phyloP scores from a whole-genome alignment of 1,140 invertebrate species.

The Hestina assimilis region DNA sequence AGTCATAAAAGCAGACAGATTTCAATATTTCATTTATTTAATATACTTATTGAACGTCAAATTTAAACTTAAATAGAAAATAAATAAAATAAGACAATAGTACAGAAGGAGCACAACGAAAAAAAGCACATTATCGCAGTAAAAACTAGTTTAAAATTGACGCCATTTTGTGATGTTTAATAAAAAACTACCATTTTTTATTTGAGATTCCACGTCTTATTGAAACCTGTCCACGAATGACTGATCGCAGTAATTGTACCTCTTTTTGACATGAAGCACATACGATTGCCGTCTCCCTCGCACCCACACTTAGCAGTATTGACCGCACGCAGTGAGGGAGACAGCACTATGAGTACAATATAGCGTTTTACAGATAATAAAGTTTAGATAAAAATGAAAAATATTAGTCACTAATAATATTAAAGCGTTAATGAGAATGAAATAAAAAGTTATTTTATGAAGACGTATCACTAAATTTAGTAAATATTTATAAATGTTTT shows the following conservation, averaged over 20 bases:
- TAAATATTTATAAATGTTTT: neutral
- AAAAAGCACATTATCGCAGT: neutral
- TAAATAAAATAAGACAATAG: neutral
- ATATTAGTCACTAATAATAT: conserved; percentile 24
- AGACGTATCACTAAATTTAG: neutral
- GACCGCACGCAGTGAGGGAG: neutral
- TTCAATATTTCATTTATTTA: conserved; percentile 11
- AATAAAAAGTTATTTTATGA: conserved; percentile 1
- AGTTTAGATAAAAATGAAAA: conserved; percentile 19
- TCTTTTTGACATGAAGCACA: neutral
- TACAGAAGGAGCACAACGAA: neutral
- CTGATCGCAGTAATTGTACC: neutral
- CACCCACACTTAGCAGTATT: neutral
- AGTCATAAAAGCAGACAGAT: conserved; percentile 5
- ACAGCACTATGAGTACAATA: too few relatives aligned
- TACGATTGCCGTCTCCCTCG: neutral
- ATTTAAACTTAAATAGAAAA: neutral
- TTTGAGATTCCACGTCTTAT: conserved; percentile 28
- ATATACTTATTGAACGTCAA: neutral
- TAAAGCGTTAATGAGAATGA: conserved; percentile 27
- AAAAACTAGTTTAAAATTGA: neutral
- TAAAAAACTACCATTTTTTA: too few relatives aligned
- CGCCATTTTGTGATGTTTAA: conserved; percentile 2
- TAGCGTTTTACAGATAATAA: neutral
- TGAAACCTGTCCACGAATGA: conserved; percentile 29